These are phyloP conservation scores for Porites cylindrica DNA, from an alignment of 92 coral and sea anemone genomes.

Conservation along the genomic window DNA sequence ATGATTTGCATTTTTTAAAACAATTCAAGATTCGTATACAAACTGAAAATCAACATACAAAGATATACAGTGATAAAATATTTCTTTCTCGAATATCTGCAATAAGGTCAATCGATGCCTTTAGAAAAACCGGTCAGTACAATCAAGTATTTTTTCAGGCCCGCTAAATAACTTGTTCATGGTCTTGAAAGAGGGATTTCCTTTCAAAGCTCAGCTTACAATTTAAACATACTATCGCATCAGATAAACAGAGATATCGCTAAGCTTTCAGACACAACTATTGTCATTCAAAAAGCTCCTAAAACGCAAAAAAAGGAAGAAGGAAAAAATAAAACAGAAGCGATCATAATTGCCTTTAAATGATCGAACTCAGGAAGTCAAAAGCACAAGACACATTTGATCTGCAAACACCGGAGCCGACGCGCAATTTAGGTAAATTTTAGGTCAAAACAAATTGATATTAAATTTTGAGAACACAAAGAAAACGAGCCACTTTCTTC, in stretches of 20 bases:
- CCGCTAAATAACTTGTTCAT: not conserved
- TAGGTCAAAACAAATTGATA: constrained; percentile 1
- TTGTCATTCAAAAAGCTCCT: too few relatives aligned
- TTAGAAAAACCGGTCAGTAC: not conserved
- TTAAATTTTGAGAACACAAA: not conserved
- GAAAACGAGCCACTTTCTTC: not conserved
- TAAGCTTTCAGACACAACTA: too few relatives aligned
- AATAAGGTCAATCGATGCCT: not conserved
- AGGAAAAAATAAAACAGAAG: not conserved
- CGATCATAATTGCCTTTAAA: not conserved
- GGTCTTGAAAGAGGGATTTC: too few relatives aligned
- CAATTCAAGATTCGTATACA: not conserved
- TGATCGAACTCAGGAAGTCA: constrained; percentile 20
- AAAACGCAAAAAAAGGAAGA: not conserved
- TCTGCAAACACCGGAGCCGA: constrained; percentile 7
- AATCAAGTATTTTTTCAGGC: not conserved
- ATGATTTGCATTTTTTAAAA: constrained; percentile 17
- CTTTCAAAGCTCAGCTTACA: too few relatives aligned
- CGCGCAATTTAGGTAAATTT: constrained; percentile 4
- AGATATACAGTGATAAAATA: not conserved
- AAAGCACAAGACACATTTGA: not conserved
- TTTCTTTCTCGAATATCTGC: not conserved
- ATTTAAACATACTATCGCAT: too few relatives aligned
- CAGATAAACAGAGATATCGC: too few relatives aligned
- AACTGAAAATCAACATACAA: not conserved